These are phyloP conservation scores for Phenganax subtilis DNA, from an alignment of 92 coral and sea anemone genomes.

Conservation along the genomic window DNA sequence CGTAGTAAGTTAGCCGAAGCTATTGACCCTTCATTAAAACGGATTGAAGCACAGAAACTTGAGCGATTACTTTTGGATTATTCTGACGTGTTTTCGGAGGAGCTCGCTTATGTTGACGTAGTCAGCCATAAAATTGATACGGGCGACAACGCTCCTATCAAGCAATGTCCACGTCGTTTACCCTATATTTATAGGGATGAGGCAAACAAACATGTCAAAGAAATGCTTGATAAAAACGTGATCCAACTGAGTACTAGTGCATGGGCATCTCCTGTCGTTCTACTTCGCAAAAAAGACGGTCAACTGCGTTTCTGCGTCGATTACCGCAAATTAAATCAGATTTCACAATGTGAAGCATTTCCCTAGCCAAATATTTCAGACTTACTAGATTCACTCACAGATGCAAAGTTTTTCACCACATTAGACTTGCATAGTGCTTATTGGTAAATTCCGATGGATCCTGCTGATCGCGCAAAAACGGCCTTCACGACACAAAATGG, in stretches of 20 bases:
- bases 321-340: constrained; percentile 19
- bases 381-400: too few relatives aligned
- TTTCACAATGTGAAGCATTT: too few relatives aligned
- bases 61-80: neutral
- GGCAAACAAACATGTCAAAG: constrained; percentile 30
- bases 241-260: constrained; percentile 38
- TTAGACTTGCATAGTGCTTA: too few relatives aligned
- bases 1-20: too few relatives aligned
- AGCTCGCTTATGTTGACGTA: neutral
- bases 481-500: too few relatives aligned
- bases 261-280: constrained; percentile 28
- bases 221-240: constrained; percentile 30
- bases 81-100: constrained; percentile 19
- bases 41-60: too few relatives aligned
- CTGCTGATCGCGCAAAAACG: too few relatives aligned
- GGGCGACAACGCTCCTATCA: constrained; percentile 6
- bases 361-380: too few relatives aligned
- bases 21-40: too few relatives aligned
- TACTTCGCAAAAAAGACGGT: constrained; percentile 35
- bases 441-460: too few relatives aligned
- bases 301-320: constrained; percentile 37
- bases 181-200: constrained; percentile 34
- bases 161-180: constrained; percentile 32
- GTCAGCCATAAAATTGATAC: constrained; percentile 16
- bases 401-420: too few relatives aligned